Percentiles rank a stretch among this genome's conserved stretches.
phyloP scores from a whole-genome alignment of 2,888 invertebrate species.

The Trissolcus brochymenae region DNA sequence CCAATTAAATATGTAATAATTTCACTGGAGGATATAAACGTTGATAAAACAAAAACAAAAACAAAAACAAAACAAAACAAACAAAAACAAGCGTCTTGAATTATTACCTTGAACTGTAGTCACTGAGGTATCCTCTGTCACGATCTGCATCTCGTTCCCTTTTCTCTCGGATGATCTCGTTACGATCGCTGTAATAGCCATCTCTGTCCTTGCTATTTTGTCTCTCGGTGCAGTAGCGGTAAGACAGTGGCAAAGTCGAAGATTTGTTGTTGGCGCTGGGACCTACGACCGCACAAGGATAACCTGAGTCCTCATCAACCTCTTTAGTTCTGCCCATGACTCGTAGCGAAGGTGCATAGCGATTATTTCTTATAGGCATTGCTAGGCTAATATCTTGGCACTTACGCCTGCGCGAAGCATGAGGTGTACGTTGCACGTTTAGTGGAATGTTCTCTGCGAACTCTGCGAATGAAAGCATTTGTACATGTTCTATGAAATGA shows the following conservation, averaged over 20 bases:
- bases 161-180: conserved; percentile 85
- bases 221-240: conserved; percentile 80
- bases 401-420: conserved; percentile 91
- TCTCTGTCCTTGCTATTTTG: conserved; percentile 84
- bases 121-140: conserved; percentile 87
- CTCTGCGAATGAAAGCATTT: conserved; percentile 79
- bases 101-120: conserved; percentile 85
- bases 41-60: too few species aligned
- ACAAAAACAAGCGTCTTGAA: too few species aligned
- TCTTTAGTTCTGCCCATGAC: conserved; percentile 48
- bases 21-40: too few species aligned
- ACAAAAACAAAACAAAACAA: too few species aligned
- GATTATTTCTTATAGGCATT: conserved; percentile 56
- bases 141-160: conserved; percentile 83
- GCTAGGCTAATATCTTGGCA: conserved; percentile 68
- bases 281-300: conserved; percentile 72
- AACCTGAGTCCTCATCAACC: conserved; percentile 57
- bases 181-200: conserved; percentile 93
- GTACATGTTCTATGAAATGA: conserved; percentile 51
- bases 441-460: conserved; percentile 91
- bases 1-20: too few species aligned
- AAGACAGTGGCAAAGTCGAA: conserved; percentile 88
- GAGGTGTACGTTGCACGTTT: conserved; percentile 90
- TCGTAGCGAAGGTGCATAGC: conserved; percentile 53
- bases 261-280: conserved; percentile 88